Evolutionary conservation across 2,797 vertebrate genomes (phyloP), one percentile per base, ranked within the genome.

Genomic region (Acomys russatus): DNA sequence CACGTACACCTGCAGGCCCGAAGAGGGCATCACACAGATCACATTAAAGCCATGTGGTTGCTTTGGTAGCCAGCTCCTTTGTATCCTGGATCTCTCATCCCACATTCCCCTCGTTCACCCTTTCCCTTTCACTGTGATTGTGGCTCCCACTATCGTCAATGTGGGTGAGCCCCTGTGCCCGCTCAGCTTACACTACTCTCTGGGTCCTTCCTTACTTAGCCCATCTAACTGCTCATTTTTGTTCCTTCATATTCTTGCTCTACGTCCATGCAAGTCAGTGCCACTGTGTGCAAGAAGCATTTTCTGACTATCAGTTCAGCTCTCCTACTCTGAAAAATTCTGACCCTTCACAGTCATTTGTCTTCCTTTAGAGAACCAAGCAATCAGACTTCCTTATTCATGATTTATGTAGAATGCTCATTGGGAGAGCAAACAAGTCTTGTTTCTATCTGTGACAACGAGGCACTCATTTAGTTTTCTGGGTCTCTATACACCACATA

Each of bases 361-460:
- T 94, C 28, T 87, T 86, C 14, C 30, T 85, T 73, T 15, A 44
- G 35, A 51, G 51, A 66, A 30, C 14, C 63, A 30, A 20, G 18
- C 76, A 59, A 70, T 92, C 74, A 92, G 76, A 90, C 6, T 9
- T n/a, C 6, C 20, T 64, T 59, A 28, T 70, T 89, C 59, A 28
- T 44, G 35, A 38, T 85, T 76, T 88, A 71, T 49, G 17, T 30
- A 64, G 78, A 91, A 44, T 54, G 44, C 59, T 63, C 10, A 92
- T 49, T 68, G 14, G 84, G 51, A 35, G 84, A 76, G 74, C 12
- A 88, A 94, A 94, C 44, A 79, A 78, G 78, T 38, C 89, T 56
- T 80, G 35, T 56, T 85, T 92, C 84, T 78, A 25, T 91, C 35
- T 71, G 8, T 59, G 30, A 71, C 35, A 73, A 54, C 51, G 61